phyloP scores from a whole-genome alignment of 2,888 invertebrate species.

The Heliconius hortense region DNA sequence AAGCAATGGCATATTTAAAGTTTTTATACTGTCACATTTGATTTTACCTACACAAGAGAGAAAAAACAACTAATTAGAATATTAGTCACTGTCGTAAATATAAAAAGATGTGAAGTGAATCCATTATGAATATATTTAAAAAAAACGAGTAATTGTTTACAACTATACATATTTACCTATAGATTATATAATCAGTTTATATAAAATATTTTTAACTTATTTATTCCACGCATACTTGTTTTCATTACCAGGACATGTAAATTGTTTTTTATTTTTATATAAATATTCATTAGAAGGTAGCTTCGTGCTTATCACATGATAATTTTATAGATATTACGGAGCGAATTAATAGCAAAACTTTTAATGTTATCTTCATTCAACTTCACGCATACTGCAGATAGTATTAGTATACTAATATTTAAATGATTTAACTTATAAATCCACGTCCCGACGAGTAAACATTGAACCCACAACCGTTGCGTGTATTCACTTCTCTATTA shows the following conservation, averaged over 20 bases:
- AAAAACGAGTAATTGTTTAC: not conserved
- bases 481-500: not conserved
- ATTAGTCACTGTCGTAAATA: not conserved
- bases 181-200: not conserved
- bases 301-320: not conserved
- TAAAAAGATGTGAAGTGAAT: constrained; percentile 6
- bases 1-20: not conserved
- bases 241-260: not conserved
- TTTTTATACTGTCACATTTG: not conserved
- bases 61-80: not conserved
- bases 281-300: constrained; percentile 11
- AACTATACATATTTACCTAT: not conserved
- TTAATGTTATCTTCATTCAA: not conserved
- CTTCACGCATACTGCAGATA: not conserved
- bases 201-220: constrained; percentile 2
- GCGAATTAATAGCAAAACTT: not conserved
- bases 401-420: not conserved
- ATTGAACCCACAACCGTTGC: not conserved
- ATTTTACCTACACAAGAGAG: not conserved
- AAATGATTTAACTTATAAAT: no score
- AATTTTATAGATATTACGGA: not conserved
- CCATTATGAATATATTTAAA: not conserved
- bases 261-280: not conserved
- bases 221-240: not conserved
- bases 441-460: no score